Conservation (phyloP, 1,140 invertebrate genomes). For the Sycobia sp. region DNA sequence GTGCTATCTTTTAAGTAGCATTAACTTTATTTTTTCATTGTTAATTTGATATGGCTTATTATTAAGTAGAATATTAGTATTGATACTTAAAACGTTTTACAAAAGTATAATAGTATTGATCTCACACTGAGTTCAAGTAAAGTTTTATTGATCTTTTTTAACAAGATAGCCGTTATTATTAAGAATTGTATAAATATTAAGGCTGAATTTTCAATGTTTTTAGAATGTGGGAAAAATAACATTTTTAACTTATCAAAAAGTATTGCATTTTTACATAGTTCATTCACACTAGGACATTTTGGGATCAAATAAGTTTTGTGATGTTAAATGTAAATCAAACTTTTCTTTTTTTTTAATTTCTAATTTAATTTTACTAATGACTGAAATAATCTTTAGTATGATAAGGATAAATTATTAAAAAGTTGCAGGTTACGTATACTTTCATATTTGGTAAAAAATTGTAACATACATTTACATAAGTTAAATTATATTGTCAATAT, state of each 20-base stretch:
- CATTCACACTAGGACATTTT: constrained; percentile 24
- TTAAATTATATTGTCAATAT: constrained; percentile 8
- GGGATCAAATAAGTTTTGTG: constrained; percentile 28
- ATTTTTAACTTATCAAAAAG: constrained; percentile 16
- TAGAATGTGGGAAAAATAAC: constrained; percentile 5
- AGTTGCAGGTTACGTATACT: constrained; percentile 5
- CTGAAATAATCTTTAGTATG: constrained; percentile 30
- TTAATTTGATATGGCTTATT: constrained; percentile 16
- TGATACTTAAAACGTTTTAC: constrained; percentile 13
- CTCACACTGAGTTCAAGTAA: constrained; percentile 9
- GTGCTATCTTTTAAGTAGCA: constrained; percentile 12
- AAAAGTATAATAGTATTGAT: constrained; percentile 19
- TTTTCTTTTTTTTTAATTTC: constrained; percentile 19
- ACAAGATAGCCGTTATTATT: constrained; percentile 22
- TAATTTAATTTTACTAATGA: constrained; percentile 20
- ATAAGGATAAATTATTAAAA: constrained; percentile 20
- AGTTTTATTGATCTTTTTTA: constrained; percentile 24
- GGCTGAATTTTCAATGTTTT: constrained; percentile 23
- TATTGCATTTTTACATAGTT: constrained; percentile 29
- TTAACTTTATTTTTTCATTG: constrained; percentile 16
- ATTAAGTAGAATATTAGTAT: constrained; percentile 7
- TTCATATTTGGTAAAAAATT: neutral
- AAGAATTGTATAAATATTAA: constrained; percentile 21
- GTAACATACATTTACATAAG: neutral
- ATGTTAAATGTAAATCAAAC: constrained; percentile 25